phyloP scores from a whole-genome alignment of 2,113 vertebrate genomes.

The Sinocyclocheilus maitianheensis region DNA sequence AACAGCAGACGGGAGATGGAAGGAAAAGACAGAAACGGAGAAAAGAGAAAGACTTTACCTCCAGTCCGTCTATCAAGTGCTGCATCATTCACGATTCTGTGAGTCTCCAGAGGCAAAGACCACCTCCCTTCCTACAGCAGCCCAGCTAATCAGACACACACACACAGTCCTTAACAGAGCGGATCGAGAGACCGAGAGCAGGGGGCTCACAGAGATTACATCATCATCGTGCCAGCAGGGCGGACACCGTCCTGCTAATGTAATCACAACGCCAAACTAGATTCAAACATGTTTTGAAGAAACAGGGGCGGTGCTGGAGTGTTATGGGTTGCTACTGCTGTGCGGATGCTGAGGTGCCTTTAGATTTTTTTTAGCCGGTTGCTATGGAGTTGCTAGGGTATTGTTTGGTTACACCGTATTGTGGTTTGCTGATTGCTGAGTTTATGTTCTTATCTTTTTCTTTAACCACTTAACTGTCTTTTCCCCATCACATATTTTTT shows the following conservation, averaged over 20 bases:
- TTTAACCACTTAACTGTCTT: too few species aligned
- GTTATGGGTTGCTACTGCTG: too few species aligned
- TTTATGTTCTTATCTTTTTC: too few species aligned
- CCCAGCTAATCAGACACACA: neutral
- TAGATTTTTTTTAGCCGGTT: too few species aligned
- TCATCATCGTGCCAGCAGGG: constrained; percentile 58
- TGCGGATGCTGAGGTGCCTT: too few species aligned
- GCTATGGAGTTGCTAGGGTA: too few species aligned
- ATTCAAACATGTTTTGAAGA: neutral
- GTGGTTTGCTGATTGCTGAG: too few species aligned
- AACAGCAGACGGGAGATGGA: neutral
- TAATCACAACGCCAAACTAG: constrained; percentile 46
- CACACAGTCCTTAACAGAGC: constrained; percentile 50
- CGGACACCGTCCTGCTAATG: constrained; percentile 57
- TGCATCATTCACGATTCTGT: constrained; percentile 15
- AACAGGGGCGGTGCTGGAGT: too few species aligned
- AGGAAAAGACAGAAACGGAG: neutral
- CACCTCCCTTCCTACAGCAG: constrained; percentile 30
- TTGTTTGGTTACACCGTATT: too few species aligned
- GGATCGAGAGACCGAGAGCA: constrained; percentile 14
- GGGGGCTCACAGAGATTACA: constrained; percentile 62
- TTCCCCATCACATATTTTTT: too few species aligned
- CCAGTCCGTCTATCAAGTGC: constrained; percentile 7
- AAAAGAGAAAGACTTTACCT: constrained; percentile 11
- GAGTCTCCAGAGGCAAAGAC: constrained; percentile 8